phyloP scores from a whole-genome alignment of 2,797 vertebrate species.

The Parambassis ranga region DNA sequence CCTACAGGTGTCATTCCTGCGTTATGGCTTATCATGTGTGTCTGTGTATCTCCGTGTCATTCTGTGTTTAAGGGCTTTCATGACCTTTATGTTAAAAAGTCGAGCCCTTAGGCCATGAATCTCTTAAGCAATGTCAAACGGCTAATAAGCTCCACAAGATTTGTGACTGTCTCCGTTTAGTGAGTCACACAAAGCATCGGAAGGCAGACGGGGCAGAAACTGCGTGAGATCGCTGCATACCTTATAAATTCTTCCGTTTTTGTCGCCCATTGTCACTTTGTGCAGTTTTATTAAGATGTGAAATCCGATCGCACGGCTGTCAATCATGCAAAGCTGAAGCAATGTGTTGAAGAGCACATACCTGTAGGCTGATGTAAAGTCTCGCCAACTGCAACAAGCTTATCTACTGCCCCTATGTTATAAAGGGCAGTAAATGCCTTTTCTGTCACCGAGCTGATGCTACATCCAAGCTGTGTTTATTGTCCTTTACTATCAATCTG shows the following conservation, averaged over 20 bases:
- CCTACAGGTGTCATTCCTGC: slow-evolving; percentile 15
- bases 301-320: no score
- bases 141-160: slow-evolving; percentile 11
- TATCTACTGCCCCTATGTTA: no score
- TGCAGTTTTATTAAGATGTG: no score
- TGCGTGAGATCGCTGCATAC: neutral
- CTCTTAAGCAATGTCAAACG: slow-evolving; percentile 10
- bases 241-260: no score
- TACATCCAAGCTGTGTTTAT: no score
- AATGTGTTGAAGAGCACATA: neutral
- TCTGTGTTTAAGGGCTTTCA: neutral
- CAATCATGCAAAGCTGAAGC: neutral
- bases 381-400: neutral
- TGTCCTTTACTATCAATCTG: no score
- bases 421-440: neutral
- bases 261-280: no score
- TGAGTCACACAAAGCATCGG: no score
- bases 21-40: neutral
- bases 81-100: slow-evolving; percentile 12
- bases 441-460: neutral
- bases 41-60: neutral
- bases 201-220: neutral
- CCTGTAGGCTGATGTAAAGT: neutral
- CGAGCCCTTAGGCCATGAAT: neutral
- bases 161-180: neutral